A percentile compares a stretch with the other conserved stretches of the same genome.
These are phyloP conservation scores for Tetranychus truncatus DNA, from an alignment of 2,888 invertebrate genomes.

Conservation along the genomic window DNA sequence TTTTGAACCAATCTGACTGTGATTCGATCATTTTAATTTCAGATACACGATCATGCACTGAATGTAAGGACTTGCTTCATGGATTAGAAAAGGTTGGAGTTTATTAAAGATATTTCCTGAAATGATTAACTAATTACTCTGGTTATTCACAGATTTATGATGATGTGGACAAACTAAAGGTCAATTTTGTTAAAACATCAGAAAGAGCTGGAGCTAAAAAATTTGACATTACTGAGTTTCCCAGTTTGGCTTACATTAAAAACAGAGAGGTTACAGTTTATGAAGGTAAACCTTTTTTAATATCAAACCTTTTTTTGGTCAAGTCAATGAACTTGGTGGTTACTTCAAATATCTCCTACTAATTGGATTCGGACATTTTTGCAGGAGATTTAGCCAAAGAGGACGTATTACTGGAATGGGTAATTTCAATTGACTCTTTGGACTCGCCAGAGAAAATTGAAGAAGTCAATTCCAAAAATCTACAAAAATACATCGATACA, in stretches of 20 bases:
- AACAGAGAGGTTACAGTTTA: slow-evolving; percentile 89
- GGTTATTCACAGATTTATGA: slow-evolving; percentile 48
- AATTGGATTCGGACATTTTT: too few species aligned
- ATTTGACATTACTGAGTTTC: slow-evolving; percentile 85
- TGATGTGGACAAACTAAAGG: slow-evolving; percentile 81
- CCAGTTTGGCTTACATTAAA: slow-evolving; percentile 87
- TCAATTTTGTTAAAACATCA: slow-evolving; percentile 67
- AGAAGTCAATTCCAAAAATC: slow-evolving; percentile 76
- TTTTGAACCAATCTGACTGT: too few species aligned
- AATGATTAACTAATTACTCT: neutral
- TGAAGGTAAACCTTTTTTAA: slow-evolving; percentile 46
- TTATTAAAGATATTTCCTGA: neutral
- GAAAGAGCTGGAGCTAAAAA: slow-evolving; percentile 50
- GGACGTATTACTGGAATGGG: slow-evolving; percentile 74
- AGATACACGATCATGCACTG: slow-evolving; percentile 30
- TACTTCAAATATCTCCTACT: too few species aligned
- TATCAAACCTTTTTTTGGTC: neutral
- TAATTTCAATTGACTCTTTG: slow-evolving; percentile 84
- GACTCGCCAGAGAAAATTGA: slow-evolving; percentile 83
- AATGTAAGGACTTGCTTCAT: slow-evolving; percentile 29
- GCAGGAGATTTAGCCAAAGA: slow-evolving; percentile 84
- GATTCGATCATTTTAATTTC: slow-evolving; percentile 11
- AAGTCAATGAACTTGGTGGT: neutral
- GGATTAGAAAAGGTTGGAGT: slow-evolving; percentile 25
- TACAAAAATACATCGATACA: slow-evolving; percentile 72